Base-by-base conservation (phyloP, 2,888 invertebrate genomes). In the Augochlorella aurata region DNA sequence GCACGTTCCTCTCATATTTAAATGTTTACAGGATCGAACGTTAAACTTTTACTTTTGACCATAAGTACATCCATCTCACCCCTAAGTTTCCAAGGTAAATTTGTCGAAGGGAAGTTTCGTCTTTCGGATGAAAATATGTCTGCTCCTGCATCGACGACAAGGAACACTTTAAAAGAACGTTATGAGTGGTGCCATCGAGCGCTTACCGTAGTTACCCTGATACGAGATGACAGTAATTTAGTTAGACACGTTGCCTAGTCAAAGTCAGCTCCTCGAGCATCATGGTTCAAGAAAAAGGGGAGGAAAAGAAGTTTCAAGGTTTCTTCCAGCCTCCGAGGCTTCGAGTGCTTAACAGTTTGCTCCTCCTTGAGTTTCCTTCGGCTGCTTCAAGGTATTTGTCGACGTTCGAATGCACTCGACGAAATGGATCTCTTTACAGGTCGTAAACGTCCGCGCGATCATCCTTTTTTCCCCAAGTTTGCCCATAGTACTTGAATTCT, bases 361-460 rank as follows among this genome's bases (percentile, higher is more conserved):
- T 85, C 80, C 88, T 82, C 75, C 74, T 85, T 61, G 67, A 84
- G 79, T 82, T 85, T 72, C 81, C 77, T 80, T 38, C 76, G 74
- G n/a, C 76, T 49, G 45, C 80, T 80, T 69, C 73, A 49, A 85
- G 88, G 85, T 88, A 88, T 88, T 88, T 88, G 88, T 86, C 85
- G 88, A 88, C 79, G 84, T 88, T 88, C 88, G 77, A 85, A 86
- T 82, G 81, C 81, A 88, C 86, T 88, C 81, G 85, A 85, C 82
- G 88, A 88, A 88, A 88, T 88, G 88, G 88, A 88, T 88, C 88
- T 84, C 88, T 88, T 88, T 88, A 82, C 88, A 85, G 85, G 69
- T 88, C 86, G 87, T 88, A 86, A 86, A 88, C 77, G 88, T 86
- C 82, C 69, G 67, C 72, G 50, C 52, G 81, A 76, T 82, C 78